Evolutionary conservation across 2,888 invertebrate species (phyloP), one percentile per base, ranked within the genome.

Genomic region (Calameuta pallipes): DNA sequence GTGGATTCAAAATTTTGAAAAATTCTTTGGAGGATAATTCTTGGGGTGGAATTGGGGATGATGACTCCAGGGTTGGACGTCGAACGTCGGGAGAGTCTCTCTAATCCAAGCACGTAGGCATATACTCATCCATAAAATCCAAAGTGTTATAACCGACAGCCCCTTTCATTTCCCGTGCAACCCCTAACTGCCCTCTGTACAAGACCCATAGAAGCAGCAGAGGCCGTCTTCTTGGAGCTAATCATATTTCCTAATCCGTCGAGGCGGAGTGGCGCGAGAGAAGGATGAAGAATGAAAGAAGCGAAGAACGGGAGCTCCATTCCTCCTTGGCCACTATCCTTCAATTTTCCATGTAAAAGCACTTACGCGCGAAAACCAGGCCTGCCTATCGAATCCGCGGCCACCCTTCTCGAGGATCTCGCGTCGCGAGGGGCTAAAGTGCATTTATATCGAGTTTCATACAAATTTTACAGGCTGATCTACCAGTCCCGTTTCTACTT

Each of bases 271-370:
- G 86, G 86, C 85, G 81, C 84, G 83, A 82, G 33, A 30, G 34
- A 69, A 77, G 73, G 69, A 74, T 76, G 77, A 71, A n/a, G 41
- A 71, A 73, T 69, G 70, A 80, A 80, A 73, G 69, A 56, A 73
- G 37, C 31, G 69, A 75, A 73, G 69, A 78, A 77, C 78, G 75
- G 77, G 82, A 84, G 82, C 84, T 86, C 86, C 85, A 82, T 85
- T 84, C 85, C 84, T 86, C 82, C 85, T 85, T 85, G 83, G 83
- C 83, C 80, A 86, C 88, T 89, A 90, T 90, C 88, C 89, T 89
- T 90, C 90, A 90, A 90, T 90, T 90, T 87, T 88, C 87, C 89
- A 88, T 88, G 90, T 88, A 90, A 89, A 90, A 90, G 90, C 90
- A 90, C 90, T 90, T 90, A 90, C 87, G 88, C 80, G 75, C 79